Evolutionary conservation across 2,888 invertebrate genomes (phyloP).

Genomic region (Phaedon cochleariae): DNA sequence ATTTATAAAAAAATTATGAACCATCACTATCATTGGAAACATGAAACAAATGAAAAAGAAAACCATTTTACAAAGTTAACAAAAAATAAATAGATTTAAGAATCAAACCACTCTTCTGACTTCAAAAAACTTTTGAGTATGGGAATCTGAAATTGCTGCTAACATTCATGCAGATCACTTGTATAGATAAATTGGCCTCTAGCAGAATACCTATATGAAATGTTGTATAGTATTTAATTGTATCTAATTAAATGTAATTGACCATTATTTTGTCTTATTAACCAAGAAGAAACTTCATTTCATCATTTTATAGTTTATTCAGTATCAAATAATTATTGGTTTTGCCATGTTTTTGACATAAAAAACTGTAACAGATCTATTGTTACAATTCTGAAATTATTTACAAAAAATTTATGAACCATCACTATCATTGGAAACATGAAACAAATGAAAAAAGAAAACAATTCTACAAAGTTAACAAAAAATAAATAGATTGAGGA

Average conservation of each 20-base stretch:
- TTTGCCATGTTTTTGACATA: no score
- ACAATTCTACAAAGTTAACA: slow-evolving; percentile 3
- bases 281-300: no score
- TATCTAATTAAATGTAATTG: no score
- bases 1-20: no score
- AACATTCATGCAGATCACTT: slow-evolving; percentile 98
- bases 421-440: no score
- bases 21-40: no score
- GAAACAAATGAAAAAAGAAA: not conserved
- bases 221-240: not conserved
- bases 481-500: not conserved
- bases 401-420: no score
- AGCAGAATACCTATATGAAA: slow-evolving; percentile 15
- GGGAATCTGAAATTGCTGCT: slow-evolving; percentile 98
- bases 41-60: not conserved
- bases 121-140: slow-evolving; percentile 92
- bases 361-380: no score
- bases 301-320: no score
- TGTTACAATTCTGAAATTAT: no score
- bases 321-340: no score
- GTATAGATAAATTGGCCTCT: slow-evolving; percentile 74
- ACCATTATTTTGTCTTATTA: no score
- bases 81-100: not conserved
- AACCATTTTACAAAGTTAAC: not conserved
- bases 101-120: slow-evolving; percentile 12